Percentiles rank a stretch among this genome's conserved stretches.
phyloP scores from a whole-genome alignment of 2,797 vertebrate genomes.

The Hypotaenidia okinawae region DNA sequence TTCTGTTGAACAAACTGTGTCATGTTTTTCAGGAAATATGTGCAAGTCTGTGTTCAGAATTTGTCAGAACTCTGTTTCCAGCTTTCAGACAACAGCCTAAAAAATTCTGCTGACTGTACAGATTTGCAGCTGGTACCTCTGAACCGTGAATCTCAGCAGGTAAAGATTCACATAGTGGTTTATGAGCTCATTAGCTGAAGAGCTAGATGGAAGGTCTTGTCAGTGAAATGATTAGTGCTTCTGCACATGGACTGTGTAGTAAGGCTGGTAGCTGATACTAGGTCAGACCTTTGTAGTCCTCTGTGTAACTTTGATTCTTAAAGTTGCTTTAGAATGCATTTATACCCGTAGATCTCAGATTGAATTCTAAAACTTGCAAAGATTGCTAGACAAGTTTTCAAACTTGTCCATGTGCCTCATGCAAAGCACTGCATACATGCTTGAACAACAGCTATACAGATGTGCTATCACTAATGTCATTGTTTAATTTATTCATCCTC shows the following conservation, averaged over 20 bases:
- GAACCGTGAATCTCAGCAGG: constrained; percentile 85
- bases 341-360: neutral
- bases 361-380: neutral
- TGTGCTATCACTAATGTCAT: neutral
- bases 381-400: neutral
- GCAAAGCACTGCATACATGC: neutral
- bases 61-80: constrained; percentile 90
- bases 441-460: neutral
- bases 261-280: neutral
- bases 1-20: neutral
- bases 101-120: constrained; percentile 70
- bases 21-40: constrained; percentile 86
- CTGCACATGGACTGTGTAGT: neutral
- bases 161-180: constrained; percentile 52
- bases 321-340: neutral
- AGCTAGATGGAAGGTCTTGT: neutral
- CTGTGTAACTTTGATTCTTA: neutral
- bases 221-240: neutral
- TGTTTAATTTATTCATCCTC: neutral
- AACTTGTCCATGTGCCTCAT: neutral
- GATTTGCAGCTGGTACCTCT: constrained; percentile 83
- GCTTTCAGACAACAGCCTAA: constrained; percentile 84
- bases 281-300: neutral
- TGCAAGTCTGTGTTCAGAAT: constrained; percentile 94
- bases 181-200: neutral